phyloP scores from a whole-genome alignment of 2,113 vertebrate species.

The Euleptes europaea region DNA sequence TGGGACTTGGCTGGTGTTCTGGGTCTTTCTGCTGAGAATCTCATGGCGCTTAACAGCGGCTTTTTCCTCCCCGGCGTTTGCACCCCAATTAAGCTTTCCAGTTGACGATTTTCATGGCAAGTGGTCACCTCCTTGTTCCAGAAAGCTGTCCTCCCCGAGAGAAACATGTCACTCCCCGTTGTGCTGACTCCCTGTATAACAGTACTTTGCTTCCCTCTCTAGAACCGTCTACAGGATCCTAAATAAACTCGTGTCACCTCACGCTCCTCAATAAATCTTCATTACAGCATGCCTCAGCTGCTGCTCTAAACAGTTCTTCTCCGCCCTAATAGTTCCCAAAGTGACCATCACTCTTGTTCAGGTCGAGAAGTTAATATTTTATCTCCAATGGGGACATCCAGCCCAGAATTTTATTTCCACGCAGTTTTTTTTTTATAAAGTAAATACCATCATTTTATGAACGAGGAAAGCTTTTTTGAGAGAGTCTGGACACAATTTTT shows the following conservation, averaged over 20 bases:
- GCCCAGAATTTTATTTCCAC: background rate
- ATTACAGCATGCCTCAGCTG: background rate
- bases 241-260: slow-evolving; percentile 27
- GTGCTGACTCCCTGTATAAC: background rate
- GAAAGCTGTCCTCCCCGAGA: accelerated
- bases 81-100: background rate
- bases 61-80: background rate
- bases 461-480: background rate
- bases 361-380: slow-evolving; percentile 16
- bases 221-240: slow-evolving; percentile 31
- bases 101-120: accelerated
- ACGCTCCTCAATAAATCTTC: slow-evolving; percentile 47
- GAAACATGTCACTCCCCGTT: background rate
- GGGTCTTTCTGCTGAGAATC: background rate
- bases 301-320: background rate
- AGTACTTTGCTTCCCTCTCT: background rate
- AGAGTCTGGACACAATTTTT: background rate
- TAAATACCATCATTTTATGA: accelerated
- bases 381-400: background rate
- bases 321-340: background rate
- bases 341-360: slow-evolving; percentile 17
- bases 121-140: background rate
- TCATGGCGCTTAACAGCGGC: background rate
- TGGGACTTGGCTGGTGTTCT: background rate
- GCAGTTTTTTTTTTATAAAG: background rate